Conservation (phyloP, 1,140 invertebrate species). For the Lordiphosa mommai region DNA sequence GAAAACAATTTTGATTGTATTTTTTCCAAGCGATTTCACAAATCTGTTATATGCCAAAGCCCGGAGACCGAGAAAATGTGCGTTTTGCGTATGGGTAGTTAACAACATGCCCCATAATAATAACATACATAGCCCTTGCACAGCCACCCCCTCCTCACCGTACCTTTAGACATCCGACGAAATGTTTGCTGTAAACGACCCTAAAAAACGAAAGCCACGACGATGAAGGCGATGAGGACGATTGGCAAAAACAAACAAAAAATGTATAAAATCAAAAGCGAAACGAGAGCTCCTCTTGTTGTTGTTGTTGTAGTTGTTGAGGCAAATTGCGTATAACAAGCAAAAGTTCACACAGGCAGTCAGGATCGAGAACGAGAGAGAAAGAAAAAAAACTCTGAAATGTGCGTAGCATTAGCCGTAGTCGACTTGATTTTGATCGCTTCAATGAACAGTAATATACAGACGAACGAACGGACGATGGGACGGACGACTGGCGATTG, state of each 20-base stretch:
- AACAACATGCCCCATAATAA: conserved; percentile 77
- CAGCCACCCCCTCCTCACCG: neutral
- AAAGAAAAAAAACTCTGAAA: conserved; percentile 27
- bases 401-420: conserved; percentile 76
- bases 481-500: neutral
- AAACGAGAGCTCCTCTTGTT: conserved; percentile 10
- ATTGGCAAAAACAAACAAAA: conserved; percentile 65
- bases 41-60: conserved; percentile 68
- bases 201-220: conserved; percentile 62
- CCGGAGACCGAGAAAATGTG: conserved; percentile 24
- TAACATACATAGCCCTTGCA: conserved; percentile 60
- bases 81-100: conserved; percentile 74
- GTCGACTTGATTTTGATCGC: conserved; percentile 77
- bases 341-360: conserved; percentile 56
- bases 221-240: conserved; percentile 19
- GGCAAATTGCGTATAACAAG: conserved; percentile 75
- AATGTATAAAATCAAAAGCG: conserved; percentile 58
- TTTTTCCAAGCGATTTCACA: conserved; percentile 77
- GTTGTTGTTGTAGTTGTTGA: conserved; percentile 38
- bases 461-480: neutral
- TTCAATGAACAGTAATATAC: conserved; percentile 77
- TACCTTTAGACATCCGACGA: conserved; percentile 17
- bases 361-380: conserved; percentile 50
- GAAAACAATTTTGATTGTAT: conserved; percentile 78
- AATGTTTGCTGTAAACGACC: conserved; percentile 76